phyloP scores from a whole-genome alignment of 2,888 invertebrate species.

The Phrixothrix hirtus region DNA sequence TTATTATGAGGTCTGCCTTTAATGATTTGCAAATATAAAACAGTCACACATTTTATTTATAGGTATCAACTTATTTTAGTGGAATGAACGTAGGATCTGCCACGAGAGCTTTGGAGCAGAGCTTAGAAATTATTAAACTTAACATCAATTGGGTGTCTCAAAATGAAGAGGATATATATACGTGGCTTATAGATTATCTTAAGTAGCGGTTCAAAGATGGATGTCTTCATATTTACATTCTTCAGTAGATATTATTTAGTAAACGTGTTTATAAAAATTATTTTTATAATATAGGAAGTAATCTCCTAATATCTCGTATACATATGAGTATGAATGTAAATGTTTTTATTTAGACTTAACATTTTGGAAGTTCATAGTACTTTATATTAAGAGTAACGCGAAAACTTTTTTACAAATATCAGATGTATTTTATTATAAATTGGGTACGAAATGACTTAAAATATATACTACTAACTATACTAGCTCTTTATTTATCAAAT shows the following conservation, averaged over 20 bases:
- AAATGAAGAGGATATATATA: slow-evolving; percentile 61
- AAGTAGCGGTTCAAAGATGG: slow-evolving; percentile 26
- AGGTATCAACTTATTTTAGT: slow-evolving; percentile 56
- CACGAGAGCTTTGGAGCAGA: slow-evolving; percentile 66
- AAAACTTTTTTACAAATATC: slow-evolving; percentile 28
- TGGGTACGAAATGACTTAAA: slow-evolving; percentile 26
- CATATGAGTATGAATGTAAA: slow-evolving; percentile 28
- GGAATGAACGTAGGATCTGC: slow-evolving; percentile 57
- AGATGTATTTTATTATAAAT: slow-evolving; percentile 30
- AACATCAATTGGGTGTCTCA: slow-evolving; percentile 79
- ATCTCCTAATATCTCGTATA: slow-evolving; percentile 25
- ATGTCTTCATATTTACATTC: background rate
- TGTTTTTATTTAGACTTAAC: slow-evolving; percentile 23
- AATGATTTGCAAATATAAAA: no score
- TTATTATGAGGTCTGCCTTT: slow-evolving; percentile 66
- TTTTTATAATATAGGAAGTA: slow-evolving; percentile 25
- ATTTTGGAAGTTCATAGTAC: slow-evolving; percentile 12
- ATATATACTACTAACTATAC: no score
- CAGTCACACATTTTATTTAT: slow-evolving; percentile 32
- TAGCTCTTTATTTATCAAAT: no score
- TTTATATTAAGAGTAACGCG: slow-evolving; percentile 11
- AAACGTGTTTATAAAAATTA: slow-evolving; percentile 21
- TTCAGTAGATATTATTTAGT: slow-evolving; percentile 3
- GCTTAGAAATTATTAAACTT: slow-evolving; percentile 77
- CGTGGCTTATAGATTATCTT: slow-evolving; percentile 51